Percentiles rank a stretch among this genome's conserved stretches.
Evolutionary conservation across 2,113 vertebrate genomes (phyloP).

Genomic region (Fregata magnificens): DNA sequence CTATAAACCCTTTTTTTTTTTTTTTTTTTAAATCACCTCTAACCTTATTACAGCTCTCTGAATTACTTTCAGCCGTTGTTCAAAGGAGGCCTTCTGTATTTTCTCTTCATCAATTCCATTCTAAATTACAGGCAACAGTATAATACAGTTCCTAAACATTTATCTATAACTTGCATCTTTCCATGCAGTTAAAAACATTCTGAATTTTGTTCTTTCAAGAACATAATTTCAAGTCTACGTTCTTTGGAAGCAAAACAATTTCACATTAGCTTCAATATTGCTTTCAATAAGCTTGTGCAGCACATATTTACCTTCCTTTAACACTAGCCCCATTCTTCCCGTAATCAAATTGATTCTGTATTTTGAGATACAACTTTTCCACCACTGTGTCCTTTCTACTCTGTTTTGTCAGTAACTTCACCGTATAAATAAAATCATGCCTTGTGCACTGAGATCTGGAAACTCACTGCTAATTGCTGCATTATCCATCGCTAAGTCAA

Average conservation of each 20-base stretch:
- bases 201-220: not conserved
- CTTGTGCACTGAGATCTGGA: not conserved
- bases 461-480: constrained; percentile 11
- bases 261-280: not conserved
- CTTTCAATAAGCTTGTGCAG: not conserved
- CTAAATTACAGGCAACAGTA: not conserved
- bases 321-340: not conserved
- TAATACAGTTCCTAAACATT: not conserved
- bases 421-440: constrained; percentile 1
- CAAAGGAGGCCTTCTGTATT: not conserved
- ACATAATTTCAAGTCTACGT: not conserved
- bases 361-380: not conserved
- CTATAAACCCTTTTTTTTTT: fast-evolving
- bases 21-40: not conserved
- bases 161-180: not conserved
- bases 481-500: constrained; percentile 46
- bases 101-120: not conserved
- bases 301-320: not conserved
- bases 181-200: not conserved
- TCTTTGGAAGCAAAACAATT: not conserved
- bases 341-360: not conserved
- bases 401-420: not conserved
- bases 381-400: not conserved
- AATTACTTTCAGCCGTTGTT: not conserved
- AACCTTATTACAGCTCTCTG: not conserved